These are phyloP conservation scores for Epirrhoe tristata DNA, from an alignment of 2,888 invertebrate species.

Conservation along the genomic window DNA sequence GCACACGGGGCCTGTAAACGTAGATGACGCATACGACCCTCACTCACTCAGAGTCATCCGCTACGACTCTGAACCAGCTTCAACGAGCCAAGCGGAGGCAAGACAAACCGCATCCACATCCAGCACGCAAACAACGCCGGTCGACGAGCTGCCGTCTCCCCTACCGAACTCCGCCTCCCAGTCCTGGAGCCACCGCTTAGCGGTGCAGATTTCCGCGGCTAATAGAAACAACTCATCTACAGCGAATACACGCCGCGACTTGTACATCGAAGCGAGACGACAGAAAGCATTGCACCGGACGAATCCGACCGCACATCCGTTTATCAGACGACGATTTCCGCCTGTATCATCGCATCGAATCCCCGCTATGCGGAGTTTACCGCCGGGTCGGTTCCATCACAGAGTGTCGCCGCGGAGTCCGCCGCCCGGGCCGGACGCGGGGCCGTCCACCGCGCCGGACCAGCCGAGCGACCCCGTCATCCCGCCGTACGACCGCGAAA, in stretches of 20 bases:
- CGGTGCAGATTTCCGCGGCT: constrained; percentile 78
- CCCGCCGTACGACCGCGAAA: constrained; percentile 62
- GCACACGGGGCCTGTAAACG: constrained; percentile 72
- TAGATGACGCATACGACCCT: constrained; percentile 71
- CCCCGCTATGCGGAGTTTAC: constrained; percentile 66
- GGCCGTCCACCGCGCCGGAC: constrained; percentile 61
- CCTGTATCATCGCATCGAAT: constrained; percentile 72
- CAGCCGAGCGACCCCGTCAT: constrained; percentile 58
- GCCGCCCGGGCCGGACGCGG: constrained; percentile 49
- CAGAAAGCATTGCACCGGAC: constrained; percentile 75
- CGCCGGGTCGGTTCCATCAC: constrained; percentile 52
- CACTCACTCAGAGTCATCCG: constrained; percentile 47
- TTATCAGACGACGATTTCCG: constrained; percentile 67
- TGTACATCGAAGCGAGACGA: constrained; percentile 71
- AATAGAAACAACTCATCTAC: constrained; percentile 76
- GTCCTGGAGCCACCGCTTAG: constrained; percentile 75
- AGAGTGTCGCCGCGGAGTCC: constrained; percentile 49
- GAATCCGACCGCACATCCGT: constrained; percentile 73
- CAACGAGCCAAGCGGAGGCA: not conserved
- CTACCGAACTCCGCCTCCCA: constrained; percentile 50
- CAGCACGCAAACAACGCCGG: constrained; percentile 30
- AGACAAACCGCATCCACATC: constrained; percentile 38
- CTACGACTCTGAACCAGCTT: constrained; percentile 16
- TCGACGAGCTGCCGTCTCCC: constrained; percentile 45
- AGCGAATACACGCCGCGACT: constrained; percentile 70